These are phyloP conservation scores for Mercenaria mercenaria DNA, from an alignment of 1,140 invertebrate genomes.

Conservation along the genomic window DNA sequence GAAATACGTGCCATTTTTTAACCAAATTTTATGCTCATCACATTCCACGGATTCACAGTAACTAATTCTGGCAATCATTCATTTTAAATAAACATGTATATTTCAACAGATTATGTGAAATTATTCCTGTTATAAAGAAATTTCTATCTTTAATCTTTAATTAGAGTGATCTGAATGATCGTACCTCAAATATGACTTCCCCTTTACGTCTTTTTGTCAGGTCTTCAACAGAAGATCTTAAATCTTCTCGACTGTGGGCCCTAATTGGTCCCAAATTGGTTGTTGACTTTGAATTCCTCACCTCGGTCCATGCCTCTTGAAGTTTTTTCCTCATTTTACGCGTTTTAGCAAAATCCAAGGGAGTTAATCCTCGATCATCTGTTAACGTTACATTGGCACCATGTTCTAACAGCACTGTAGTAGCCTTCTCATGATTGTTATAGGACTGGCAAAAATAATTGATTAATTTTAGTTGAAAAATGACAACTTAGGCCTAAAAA, in stretches of 20 bases:
- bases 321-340: conserved; percentile 82
- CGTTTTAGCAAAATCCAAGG: conserved; percentile 83
- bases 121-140: no score
- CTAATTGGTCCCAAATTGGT: conserved; percentile 76
- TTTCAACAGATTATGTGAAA: no score
- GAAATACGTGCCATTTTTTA: no score
- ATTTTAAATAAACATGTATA: no score
- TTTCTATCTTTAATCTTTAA: no score
- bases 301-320: conserved; percentile 82
- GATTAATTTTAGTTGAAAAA: no score
- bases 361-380: conserved; percentile 82
- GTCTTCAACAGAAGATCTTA: conserved; percentile 69
- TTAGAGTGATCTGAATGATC: no score
- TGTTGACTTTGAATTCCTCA: conserved; percentile 69
- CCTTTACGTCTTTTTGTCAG: conserved; percentile 71
- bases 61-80: no score
- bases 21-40: no score
- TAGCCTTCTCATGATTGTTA: conserved; percentile 82
- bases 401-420: conserved; percentile 76
- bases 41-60: no score
- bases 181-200: conserved; percentile 83
- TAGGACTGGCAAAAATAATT: conserved; percentile 76
- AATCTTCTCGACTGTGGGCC: conserved; percentile 73
- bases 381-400: conserved; percentile 83
- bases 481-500: no score